A percentile compares a stretch with the other conserved stretches of the same genome.
Evolutionary conservation across 2,113 vertebrate species (phyloP).

Genomic region (Clarias magur): DNA sequence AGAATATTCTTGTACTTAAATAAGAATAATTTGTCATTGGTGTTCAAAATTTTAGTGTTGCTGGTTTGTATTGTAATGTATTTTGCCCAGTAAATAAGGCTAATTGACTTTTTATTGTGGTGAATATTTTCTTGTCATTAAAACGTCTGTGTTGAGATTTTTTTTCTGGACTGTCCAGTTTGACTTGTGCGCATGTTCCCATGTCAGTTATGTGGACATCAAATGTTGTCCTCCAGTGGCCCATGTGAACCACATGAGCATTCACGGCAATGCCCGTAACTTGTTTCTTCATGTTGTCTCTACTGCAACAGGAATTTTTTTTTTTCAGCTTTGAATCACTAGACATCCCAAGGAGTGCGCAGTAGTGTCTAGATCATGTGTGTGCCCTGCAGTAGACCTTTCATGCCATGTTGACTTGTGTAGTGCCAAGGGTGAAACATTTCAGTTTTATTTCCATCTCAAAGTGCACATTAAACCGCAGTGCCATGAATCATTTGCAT

Average conservation of each 20-base stretch:
- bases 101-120: not conserved
- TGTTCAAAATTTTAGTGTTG: no score
- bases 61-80: not conserved
- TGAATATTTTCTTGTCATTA: not conserved
- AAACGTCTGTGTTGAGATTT: not conserved
- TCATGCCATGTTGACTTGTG: not conserved
- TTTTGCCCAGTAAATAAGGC: not conserved
- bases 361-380: not conserved
- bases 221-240: not conserved
- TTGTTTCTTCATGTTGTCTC: not conserved
- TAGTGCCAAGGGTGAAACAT: not conserved
- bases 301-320: not conserved
- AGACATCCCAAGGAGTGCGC: not conserved
- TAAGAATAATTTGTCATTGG: not conserved
- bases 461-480: slow-evolving; percentile 6
- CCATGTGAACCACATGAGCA: not conserved
- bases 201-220: not conserved
- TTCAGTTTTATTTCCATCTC: not conserved
- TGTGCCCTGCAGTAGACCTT: not conserved
- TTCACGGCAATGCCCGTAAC: not conserved
- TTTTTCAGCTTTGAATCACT: not conserved
- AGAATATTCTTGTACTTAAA: no score
- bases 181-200: not conserved
- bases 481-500: not conserved
- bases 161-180: not conserved